phyloP scores from a whole-genome alignment of 2,113 vertebrate species.

The Ginglymostoma cirratum region DNA sequence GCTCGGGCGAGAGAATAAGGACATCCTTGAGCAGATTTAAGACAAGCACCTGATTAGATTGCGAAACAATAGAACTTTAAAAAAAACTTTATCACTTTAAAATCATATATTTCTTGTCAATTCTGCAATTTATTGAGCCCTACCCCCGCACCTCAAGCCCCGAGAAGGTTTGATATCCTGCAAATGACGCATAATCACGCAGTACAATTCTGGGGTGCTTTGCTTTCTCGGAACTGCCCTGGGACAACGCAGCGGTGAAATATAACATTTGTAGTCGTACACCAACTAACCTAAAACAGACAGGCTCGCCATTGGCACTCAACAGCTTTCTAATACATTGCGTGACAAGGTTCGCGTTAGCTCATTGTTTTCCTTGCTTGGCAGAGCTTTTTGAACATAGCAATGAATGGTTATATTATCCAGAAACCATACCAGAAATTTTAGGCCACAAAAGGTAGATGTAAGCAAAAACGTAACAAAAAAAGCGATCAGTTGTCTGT shows the following conservation, averaged over 20 bases:
- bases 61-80: neutral
- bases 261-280: neutral
- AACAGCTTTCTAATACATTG: neutral
- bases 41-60: neutral
- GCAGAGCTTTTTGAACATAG: neutral
- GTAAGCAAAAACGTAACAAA: neutral
- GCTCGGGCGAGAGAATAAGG: neutral
- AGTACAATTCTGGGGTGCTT: neutral
- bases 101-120: no score
- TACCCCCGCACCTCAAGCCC: no score
- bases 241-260: neutral
- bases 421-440: no score
- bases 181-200: neutral
- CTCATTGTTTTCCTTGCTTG: conserved; percentile 8
- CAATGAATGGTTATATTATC: neutral
- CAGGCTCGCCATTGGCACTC: neutral
- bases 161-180: neutral
- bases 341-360: neutral
- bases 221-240: neutral
- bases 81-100: neutral
- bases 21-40: neutral
- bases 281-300: neutral
- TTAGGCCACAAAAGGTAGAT: neutral
- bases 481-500: neutral
- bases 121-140: no score